A percentile compares a stretch with the other conserved stretches of the same genome.
phyloP scores from a whole-genome alignment of 2,797 vertebrate species.

The Masticophis lateralis region DNA sequence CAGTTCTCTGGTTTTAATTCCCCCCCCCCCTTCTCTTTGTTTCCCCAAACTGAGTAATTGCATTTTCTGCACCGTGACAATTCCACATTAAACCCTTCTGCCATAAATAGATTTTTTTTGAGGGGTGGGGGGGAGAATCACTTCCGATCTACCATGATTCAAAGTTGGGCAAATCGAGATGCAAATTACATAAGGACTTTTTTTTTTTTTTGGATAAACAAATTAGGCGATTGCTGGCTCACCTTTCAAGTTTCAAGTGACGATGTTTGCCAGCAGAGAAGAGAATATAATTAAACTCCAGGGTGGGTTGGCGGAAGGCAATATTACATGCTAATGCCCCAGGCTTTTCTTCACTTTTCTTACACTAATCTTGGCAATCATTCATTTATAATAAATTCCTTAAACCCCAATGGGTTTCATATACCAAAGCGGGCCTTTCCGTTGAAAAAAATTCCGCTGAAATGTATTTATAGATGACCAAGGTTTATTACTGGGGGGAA shows the following conservation, averaged over 20 bases:
- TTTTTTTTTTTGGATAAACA: not conserved
- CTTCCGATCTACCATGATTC: not conserved
- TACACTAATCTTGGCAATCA: not conserved
- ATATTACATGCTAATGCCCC: not conserved
- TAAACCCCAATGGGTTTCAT: not conserved
- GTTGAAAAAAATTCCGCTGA: not conserved
- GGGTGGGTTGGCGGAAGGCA: conserved; percentile 2
- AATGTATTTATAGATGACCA: not conserved
- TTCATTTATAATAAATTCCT: not conserved
- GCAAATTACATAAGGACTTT: conserved; percentile 7
- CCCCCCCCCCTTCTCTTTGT: conserved; percentile 17
- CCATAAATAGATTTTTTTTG: not conserved
- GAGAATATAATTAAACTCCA: conserved; percentile 15
- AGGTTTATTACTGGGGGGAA: not conserved
- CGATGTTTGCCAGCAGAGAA: conserved; percentile 22
- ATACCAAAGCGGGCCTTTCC: not conserved
- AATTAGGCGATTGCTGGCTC: not conserved
- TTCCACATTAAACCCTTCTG: conserved; percentile 11
- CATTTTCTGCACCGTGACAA: conserved; percentile 28
- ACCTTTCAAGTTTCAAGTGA: conserved; percentile 21
- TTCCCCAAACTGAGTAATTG: conserved; percentile 35
- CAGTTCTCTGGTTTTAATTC: not conserved
- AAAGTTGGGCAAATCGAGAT: not conserved
- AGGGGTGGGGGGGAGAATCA: not conserved
- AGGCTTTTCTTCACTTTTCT: conserved; percentile 2